Evolutionary conservation across 2,888 invertebrate species (phyloP).

Genomic region (Drosophila affinis): DNA sequence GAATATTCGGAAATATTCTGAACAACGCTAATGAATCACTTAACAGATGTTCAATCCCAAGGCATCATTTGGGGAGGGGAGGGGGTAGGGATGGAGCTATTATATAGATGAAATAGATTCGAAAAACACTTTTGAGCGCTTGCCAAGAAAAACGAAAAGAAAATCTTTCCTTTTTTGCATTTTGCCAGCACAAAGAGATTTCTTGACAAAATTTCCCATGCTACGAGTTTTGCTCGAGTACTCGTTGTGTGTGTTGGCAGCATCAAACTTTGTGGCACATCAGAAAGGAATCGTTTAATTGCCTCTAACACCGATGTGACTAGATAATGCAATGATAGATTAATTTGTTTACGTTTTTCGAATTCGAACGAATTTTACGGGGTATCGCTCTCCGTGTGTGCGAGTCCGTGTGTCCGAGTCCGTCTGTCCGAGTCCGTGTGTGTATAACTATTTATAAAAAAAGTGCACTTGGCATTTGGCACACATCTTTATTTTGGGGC

Average conservation of each 20-base stretch:
- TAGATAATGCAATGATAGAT: constrained; percentile 67
- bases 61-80: constrained; percentile 25
- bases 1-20: constrained; percentile 46
- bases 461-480: constrained; percentile 72
- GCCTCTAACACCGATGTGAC: constrained; percentile 44
- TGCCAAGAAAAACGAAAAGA: constrained; percentile 52
- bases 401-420: constrained; percentile 2
- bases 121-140: constrained; percentile 57
- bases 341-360: constrained; percentile 58
- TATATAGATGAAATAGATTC: constrained; percentile 39
- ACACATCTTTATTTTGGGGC: constrained; percentile 40
- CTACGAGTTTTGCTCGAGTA: not conserved
- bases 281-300: constrained; percentile 74
- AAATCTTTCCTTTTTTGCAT: constrained; percentile 3
- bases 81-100: constrained; percentile 38
- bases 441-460: constrained; percentile 43
- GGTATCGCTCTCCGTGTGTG: constrained; percentile 4
- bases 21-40: constrained; percentile 70
- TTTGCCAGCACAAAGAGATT: constrained; percentile 17
- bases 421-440: constrained; percentile 21
- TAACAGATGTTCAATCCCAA: constrained; percentile 62
- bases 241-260: constrained; percentile 27
- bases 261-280: constrained; percentile 54
- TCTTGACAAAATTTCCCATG: constrained; percentile 29
- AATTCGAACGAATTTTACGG: constrained; percentile 17